Conservation (phyloP, 2,888 invertebrate genomes). For the Drosophila mimica region DNA sequence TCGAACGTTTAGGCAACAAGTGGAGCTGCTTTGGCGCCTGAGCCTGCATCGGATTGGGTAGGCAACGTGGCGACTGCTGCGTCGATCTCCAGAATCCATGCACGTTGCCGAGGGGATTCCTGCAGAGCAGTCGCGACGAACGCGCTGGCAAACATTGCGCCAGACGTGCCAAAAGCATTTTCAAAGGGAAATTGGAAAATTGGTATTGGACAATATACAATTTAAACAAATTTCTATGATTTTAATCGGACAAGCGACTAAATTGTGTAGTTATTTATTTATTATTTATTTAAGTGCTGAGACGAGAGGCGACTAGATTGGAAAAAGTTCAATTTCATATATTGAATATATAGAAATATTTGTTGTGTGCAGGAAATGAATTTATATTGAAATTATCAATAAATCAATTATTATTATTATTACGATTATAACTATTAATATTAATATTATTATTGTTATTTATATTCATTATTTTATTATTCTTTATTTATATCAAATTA, state of each 20-base stretch:
- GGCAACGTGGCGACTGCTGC: slow-evolving; percentile 1
- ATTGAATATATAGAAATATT: neutral
- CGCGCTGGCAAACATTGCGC: slow-evolving; percentile 34
- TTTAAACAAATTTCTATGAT: slow-evolving; percentile 9
- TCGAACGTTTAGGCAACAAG: slow-evolving; percentile 14
- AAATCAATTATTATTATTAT: neutral
- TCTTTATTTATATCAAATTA: too few relatives aligned
- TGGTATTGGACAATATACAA: neutral
- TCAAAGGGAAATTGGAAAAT: neutral
- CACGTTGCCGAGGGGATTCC: neutral
- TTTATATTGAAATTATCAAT: neutral
- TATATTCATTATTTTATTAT: neutral
- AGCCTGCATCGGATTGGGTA: neutral
- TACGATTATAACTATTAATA: neutral
- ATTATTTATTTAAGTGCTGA: neutral
- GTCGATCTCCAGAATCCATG: slow-evolving; percentile 44
- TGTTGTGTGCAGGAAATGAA: neutral
- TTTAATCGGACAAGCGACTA: neutral
- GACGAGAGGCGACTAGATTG: neutral
- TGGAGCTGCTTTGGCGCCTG: neutral
- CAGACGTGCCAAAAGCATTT: slow-evolving; percentile 64
- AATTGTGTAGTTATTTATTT: neutral
- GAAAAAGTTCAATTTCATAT: neutral
- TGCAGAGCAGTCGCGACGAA: slow-evolving; percentile 34
- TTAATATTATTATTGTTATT: neutral